Percentiles rank a stretch among this genome's conserved stretches.
These are phyloP conservation scores for Clanis bilineata DNA, from an alignment of 2,888 invertebrate genomes.

Conservation along the genomic window DNA sequence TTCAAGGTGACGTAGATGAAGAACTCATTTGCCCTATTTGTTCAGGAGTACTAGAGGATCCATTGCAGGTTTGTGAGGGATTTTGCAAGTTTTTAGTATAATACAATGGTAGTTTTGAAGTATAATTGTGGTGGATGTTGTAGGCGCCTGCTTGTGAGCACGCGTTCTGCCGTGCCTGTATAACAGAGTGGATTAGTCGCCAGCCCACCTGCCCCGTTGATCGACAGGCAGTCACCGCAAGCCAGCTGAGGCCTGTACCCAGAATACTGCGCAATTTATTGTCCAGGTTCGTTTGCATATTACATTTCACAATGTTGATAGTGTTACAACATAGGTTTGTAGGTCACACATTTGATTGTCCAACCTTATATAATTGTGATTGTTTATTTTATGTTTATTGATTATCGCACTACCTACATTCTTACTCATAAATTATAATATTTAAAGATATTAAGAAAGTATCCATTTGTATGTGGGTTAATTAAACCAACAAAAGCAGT, in stretches of 20 bases:
- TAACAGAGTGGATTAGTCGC: constrained; percentile 96
- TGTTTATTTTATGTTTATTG: constrained; percentile 13
- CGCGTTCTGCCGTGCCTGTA: constrained; percentile 96
- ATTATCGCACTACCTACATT: not conserved
- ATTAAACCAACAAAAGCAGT: no score
- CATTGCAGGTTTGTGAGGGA: constrained; percentile 88
- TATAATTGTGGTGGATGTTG: constrained; percentile 22
- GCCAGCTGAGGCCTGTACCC: constrained; percentile 95
- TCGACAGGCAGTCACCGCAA: constrained; percentile 93
- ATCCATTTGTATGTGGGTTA: not conserved
- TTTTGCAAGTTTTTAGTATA: constrained; percentile 19
- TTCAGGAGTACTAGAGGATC: constrained; percentile 96
- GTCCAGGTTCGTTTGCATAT: constrained; percentile 83
- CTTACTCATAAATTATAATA: no score
- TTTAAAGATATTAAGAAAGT: no score
- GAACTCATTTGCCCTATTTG: constrained; percentile 98
- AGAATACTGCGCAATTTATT: constrained; percentile 95
- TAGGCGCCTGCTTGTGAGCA: constrained; percentile 98
- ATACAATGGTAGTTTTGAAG: constrained; percentile 14
- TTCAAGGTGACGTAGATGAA: constrained; percentile 98
- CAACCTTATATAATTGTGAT: constrained; percentile 35
- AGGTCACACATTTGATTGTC: constrained; percentile 42
- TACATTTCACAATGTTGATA: constrained; percentile 36
- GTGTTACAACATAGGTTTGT: constrained; percentile 30
- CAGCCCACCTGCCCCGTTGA: constrained; percentile 98